Conservation (phyloP, 2,888 invertebrate genomes). For the Lycia hirtaria region DNA sequence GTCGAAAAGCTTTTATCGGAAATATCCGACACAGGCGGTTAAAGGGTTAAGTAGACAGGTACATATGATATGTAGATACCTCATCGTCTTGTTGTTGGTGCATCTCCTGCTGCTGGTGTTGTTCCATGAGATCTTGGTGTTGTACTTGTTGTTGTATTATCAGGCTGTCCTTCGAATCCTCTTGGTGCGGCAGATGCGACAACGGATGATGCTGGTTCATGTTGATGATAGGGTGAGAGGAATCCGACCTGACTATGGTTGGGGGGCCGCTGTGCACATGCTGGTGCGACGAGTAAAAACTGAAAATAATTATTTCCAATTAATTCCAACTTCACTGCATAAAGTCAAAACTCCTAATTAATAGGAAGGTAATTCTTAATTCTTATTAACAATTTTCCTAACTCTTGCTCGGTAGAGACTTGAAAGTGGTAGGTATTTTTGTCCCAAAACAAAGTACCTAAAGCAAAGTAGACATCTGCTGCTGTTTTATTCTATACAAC, state of each 20-base stretch:
- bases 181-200: constrained; percentile 53
- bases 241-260: constrained; percentile 76
- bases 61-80: constrained; percentile 45
- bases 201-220: constrained; percentile 75
- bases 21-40: no score
- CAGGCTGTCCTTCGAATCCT: constrained; percentile 81
- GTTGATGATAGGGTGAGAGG: constrained; percentile 74
- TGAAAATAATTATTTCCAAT: constrained; percentile 48
- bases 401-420: no score
- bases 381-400: no score
- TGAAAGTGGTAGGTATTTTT: no score
- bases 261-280: constrained; percentile 80
- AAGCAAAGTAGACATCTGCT: no score
- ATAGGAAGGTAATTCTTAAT: no score
- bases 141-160: constrained; percentile 79
- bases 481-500: no score
- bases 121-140: constrained; percentile 80
- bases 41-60: no score
- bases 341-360: no score
- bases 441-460: no score
- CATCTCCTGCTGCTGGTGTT: constrained; percentile 79
- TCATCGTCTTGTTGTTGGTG: constrained; percentile 78
- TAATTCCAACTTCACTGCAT: background rate
- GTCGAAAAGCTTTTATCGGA: no score
- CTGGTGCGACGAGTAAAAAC: constrained; percentile 80